A percentile compares a stretch with the other conserved stretches of the same genome.
Evolutionary conservation across 2,888 invertebrate species (phyloP).

Genomic region (Rotaria magnacalcarata): DNA sequence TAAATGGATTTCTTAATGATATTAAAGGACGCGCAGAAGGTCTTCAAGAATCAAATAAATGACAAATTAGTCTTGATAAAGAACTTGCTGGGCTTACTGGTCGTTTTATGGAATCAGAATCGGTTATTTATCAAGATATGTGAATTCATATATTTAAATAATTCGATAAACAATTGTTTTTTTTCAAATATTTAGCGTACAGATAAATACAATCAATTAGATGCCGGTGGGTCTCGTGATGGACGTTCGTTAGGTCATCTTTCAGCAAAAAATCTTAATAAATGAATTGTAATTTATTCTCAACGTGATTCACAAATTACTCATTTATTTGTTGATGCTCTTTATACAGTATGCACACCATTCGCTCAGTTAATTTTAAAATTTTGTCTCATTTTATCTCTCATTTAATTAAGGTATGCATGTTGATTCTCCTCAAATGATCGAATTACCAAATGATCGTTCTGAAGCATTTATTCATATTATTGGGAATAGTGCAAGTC

Average conservation of each 20-base stretch:
- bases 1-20: conserved; percentile 34
- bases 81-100: conserved; percentile 4
- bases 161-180: neutral
- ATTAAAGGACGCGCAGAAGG: conserved; percentile 35
- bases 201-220: conserved; percentile 60
- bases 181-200: neutral
- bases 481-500: neutral
- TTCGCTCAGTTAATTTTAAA: too few species aligned
- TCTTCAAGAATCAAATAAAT: conserved; percentile 22
- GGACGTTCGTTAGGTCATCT: neutral
- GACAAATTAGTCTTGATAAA: conserved; percentile 42
- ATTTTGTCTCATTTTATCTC: too few species aligned
- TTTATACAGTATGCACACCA: neutral
- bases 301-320: neutral
- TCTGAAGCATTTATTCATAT: too few species aligned
- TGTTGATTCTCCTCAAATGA: neutral
- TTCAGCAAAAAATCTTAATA: neutral
- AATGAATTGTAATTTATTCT: neutral
- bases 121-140: neutral
- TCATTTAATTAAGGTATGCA: too few species aligned
- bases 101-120: conserved; percentile 32
- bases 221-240: conserved; percentile 74
- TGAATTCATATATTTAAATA: too few species aligned
- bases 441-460: conserved; percentile 2
- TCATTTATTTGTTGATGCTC: neutral